phyloP scores from a whole-genome alignment of 2,797 vertebrate species.

The Meda fulgida region DNA sequence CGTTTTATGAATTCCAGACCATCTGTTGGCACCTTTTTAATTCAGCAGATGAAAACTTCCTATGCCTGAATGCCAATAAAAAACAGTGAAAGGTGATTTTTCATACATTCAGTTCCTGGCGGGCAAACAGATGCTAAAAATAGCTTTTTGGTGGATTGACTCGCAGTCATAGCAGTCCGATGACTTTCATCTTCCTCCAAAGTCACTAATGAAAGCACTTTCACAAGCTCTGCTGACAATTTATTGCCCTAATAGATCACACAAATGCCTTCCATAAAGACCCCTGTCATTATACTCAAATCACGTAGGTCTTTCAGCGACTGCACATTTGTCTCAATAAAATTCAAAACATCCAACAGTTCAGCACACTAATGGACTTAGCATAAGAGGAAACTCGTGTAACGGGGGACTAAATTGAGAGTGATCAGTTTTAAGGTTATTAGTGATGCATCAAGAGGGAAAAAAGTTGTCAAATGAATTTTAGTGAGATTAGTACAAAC shows the following conservation, averaged over 20 bases:
- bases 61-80: constrained; percentile 52
- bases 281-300: constrained; percentile 53
- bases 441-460: constrained; percentile 34
- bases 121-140: constrained; percentile 64
- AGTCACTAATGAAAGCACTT: constrained; percentile 59
- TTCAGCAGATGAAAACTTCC: constrained; percentile 2
- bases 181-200: constrained; percentile 62
- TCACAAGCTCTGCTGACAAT: constrained; percentile 49
- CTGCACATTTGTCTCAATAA: constrained; percentile 63
- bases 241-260: constrained; percentile 61
- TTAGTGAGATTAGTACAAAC: constrained; percentile 1
- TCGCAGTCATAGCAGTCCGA: constrained; percentile 58
- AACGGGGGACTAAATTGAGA: constrained; percentile 45
- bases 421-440: constrained; percentile 30
- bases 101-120: constrained; percentile 58
- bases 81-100: constrained; percentile 66
- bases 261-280: constrained; percentile 60
- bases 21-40: neutral
- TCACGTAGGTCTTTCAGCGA: constrained; percentile 40
- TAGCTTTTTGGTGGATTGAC: constrained; percentile 64
- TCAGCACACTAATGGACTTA: constrained; percentile 38
- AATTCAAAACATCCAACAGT: constrained; percentile 44
- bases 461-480: neutral
- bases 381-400: constrained; percentile 40
- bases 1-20: constrained; percentile 28